phyloP scores from a whole-genome alignment of 1,140 invertebrate genomes.

The Cotesia typhae region DNA sequence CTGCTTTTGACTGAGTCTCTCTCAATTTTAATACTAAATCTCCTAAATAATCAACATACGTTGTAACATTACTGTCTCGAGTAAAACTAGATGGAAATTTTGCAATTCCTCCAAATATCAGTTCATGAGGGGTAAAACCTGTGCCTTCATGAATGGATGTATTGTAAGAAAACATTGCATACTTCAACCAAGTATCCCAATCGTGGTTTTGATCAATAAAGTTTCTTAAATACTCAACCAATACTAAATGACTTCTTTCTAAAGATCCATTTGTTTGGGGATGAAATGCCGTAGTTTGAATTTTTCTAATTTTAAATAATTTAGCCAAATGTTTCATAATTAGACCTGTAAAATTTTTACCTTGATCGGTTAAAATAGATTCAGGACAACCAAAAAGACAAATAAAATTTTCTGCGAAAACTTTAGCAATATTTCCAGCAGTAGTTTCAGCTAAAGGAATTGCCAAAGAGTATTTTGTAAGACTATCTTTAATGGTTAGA shows the following conservation, averaged over 20 bases:
- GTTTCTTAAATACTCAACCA: constrained; percentile 44
- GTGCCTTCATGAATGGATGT: constrained; percentile 46
- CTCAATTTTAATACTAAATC: constrained; percentile 21
- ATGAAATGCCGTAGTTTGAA: constrained; percentile 43
- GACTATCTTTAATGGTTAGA: constrained; percentile 48
- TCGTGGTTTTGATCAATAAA: constrained; percentile 45
- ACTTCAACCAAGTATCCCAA: constrained; percentile 53
- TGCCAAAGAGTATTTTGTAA: constrained; percentile 48
- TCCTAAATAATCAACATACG: constrained; percentile 25
- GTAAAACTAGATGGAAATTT: constrained; percentile 29
- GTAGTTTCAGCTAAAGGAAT: constrained; percentile 43
- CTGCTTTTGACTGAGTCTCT: constrained; percentile 27
- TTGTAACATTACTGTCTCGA: background rate
- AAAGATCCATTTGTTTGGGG: constrained; percentile 46
- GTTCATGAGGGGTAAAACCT: constrained; percentile 34
- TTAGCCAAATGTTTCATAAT: constrained; percentile 45
- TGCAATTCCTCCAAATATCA: constrained; percentile 23
- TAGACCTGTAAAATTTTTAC: constrained; percentile 43
- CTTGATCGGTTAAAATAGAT: constrained; percentile 50
- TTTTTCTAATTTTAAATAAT: constrained; percentile 41
- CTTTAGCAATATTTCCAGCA: constrained; percentile 44
- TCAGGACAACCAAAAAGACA: constrained; percentile 46
- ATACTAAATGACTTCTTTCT: constrained; percentile 41
- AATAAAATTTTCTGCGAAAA: constrained; percentile 46
- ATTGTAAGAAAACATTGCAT: constrained; percentile 37